These are phyloP conservation scores for Paedocypris micromegethes DNA, from an alignment of 2,797 vertebrate species.

Conservation along the genomic window DNA sequence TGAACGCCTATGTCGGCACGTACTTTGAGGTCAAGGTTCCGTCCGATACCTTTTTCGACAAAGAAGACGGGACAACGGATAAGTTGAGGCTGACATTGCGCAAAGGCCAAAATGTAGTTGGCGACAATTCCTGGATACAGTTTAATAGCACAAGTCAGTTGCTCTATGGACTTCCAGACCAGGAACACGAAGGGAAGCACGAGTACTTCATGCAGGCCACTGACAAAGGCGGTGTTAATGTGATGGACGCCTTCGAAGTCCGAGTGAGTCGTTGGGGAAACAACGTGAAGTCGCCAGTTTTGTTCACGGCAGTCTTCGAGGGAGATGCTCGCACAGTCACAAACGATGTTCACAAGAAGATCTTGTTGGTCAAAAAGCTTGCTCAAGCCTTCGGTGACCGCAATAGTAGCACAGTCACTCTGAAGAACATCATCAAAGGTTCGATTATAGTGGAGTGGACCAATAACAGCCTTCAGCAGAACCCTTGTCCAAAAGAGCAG, in stretches of 20 bases:
- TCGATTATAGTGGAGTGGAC: slow-evolving; percentile 94
- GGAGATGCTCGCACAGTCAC: slow-evolving; percentile 78
- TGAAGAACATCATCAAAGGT: slow-evolving; percentile 83
- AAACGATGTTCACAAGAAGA: slow-evolving; percentile 86
- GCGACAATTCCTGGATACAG: slow-evolving; percentile 92
- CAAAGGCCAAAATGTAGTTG: slow-evolving; percentile 78
- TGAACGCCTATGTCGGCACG: slow-evolving; percentile 89
- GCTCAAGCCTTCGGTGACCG: slow-evolving; percentile 83
- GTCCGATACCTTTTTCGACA: slow-evolving; percentile 89
- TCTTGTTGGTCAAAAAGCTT: slow-evolving; percentile 86
- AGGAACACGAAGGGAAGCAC: slow-evolving; percentile 80
- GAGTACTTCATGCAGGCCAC: slow-evolving; percentile 95
- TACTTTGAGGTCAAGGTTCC: slow-evolving; percentile 98
- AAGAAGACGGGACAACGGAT: slow-evolving; percentile 92
- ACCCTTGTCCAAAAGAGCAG: slow-evolving; percentile 88
- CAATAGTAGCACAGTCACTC: slow-evolving; percentile 87
- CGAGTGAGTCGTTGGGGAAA: slow-evolving; percentile 79
- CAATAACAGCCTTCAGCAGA: slow-evolving; percentile 84
- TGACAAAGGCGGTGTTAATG: slow-evolving; percentile 85
- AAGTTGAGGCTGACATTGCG: slow-evolving; percentile 89
- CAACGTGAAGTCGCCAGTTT: slow-evolving; percentile 78
- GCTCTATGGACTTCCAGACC: slow-evolving; percentile 89
- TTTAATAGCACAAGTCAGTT: slow-evolving; percentile 98
- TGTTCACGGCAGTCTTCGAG: slow-evolving; percentile 79
- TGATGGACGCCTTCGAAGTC: slow-evolving; percentile 91